phyloP scores from a whole-genome alignment of 2,797 vertebrate species.

The Scarus forsteni region DNA sequence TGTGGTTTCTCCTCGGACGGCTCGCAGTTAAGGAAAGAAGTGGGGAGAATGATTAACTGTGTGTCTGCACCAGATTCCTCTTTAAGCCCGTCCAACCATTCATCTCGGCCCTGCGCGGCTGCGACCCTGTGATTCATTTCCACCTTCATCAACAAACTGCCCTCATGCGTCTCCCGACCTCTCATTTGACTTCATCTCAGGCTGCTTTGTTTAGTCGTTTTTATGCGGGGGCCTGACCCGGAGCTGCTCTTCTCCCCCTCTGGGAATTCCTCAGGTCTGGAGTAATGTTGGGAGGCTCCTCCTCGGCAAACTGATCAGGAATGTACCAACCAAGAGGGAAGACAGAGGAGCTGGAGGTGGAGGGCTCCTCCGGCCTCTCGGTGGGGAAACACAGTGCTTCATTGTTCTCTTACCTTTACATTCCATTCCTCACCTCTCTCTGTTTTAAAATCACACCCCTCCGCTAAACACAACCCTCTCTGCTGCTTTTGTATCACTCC shows the following conservation, averaged over 20 bases:
- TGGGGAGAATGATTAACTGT: slow-evolving; percentile 62
- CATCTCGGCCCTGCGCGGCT: slow-evolving; percentile 50
- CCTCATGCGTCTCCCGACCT: slow-evolving; percentile 56
- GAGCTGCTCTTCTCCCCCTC: slow-evolving; percentile 64
- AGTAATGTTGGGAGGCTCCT: slow-evolving; percentile 81
- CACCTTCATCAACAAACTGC: slow-evolving; percentile 65
- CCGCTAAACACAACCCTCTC: slow-evolving; percentile 60
- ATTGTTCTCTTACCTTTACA: slow-evolving; percentile 87
- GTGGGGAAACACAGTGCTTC: slow-evolving; percentile 75
- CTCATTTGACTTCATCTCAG: slow-evolving; percentile 67
- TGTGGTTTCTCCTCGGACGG: slow-evolving; percentile 49
- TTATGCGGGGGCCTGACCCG: slow-evolving; percentile 75
- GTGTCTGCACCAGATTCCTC: slow-evolving; percentile 57
- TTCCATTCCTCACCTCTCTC: slow-evolving; percentile 82
- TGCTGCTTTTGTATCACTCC: slow-evolving; percentile 29
- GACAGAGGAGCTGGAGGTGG: slow-evolving; percentile 50
- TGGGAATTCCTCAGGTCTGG: slow-evolving; percentile 82
- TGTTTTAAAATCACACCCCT: slow-evolving; percentile 68
- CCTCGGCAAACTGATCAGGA: slow-evolving; percentile 83
- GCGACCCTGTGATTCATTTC: slow-evolving; percentile 65
- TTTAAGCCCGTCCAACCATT: slow-evolving; percentile 47
- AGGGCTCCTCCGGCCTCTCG: slow-evolving; percentile 58
- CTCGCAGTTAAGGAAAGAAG: slow-evolving; percentile 47
- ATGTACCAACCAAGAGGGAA: slow-evolving; percentile 72
- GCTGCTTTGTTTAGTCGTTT: slow-evolving; percentile 65